Evolutionary conservation across 2,113 vertebrate species (phyloP), one percentile per base, ranked within the genome.

Genomic region (Carlito syrichta): DNA sequence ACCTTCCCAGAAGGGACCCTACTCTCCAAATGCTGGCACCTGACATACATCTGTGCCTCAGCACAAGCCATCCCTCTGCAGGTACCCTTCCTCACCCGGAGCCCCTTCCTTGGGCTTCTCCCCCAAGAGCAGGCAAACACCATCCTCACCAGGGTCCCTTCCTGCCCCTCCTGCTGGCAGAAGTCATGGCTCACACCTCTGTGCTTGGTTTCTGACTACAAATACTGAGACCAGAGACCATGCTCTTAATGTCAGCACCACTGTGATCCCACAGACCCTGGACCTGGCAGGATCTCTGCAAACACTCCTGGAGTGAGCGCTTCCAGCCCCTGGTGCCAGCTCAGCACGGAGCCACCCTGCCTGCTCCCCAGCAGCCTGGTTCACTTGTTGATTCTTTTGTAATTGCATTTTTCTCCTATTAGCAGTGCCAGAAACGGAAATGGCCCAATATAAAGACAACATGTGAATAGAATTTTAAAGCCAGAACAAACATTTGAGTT

Each of bases 391-490:
- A 73, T 25, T 77, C 87, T n/a, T 94, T 52, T 38, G 30, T 50
- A 52, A 40, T 91, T 93, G 88, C 78, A 89, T 86, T 81, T 94
- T 58, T 69, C 76, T 78, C 68, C 82, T 68, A 62, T 50, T 71
- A 79, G 43, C 84, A 60, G 68, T 52, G 69, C 94, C 96, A 94
- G 88, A 95, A 96, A 96, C 84, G 25, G 66, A 97, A 96, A 95
- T 69, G 81, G 90, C 84, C 92, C 43, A 30, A 93, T 77, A 96
- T 71, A 95, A 95, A 98, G 85, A 88, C 90, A 97, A 77, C 88
- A 82, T 71, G 77, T 2, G 27, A 95, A 89, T 23, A 88, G 85
- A 92, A 91, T 71, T 95, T 93, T 83, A 96, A 83, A 94, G 91
- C 81, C 83, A 93, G 50, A 45, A 93, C 82, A 91, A 95, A 97